These are phyloP conservation scores for Phymatocera aterrima DNA, from an alignment of 2,888 invertebrate species.

Conservation along the genomic window DNA sequence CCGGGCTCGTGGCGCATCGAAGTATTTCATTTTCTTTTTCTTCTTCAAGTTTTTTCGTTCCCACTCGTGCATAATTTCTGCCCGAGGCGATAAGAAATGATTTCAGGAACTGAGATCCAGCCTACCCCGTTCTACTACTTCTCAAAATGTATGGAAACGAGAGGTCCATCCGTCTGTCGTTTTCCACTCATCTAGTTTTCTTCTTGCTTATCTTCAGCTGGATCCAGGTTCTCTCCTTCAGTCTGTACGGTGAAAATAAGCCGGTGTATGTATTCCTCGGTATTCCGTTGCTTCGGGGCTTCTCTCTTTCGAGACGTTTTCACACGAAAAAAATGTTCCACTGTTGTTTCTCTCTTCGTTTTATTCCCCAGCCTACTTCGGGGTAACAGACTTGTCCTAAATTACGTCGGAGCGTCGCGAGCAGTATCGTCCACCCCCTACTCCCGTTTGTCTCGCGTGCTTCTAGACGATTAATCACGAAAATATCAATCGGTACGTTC, in stretches of 20 bases:
- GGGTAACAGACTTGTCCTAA: neutral
- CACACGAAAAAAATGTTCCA: neutral
- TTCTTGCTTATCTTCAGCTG: no score
- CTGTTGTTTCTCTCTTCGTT: neutral
- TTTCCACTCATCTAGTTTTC: no score
- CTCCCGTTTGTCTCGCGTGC: constrained; percentile 15
- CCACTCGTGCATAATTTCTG: no score
- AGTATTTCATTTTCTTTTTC: no score
- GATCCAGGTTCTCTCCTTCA: neutral
- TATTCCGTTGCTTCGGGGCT: neutral
- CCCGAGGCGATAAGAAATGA: no score
- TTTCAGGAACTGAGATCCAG: no score
- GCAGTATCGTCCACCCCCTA: neutral
- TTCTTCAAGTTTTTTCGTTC: no score
- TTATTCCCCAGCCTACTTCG: neutral
- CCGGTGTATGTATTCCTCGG: neutral
- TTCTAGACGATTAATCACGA: constrained; percentile 37
- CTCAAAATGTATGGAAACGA: no score
- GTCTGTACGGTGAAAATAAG: no score
- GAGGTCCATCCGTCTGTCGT: no score
- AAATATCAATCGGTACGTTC: constrained; percentile 25
- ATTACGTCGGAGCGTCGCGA: neutral
- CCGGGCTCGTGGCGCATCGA: neutral
- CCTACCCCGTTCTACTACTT: no score
- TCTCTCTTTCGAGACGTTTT: neutral